A percentile compares a stretch with the other conserved stretches of the same genome.
Evolutionary conservation across 2,888 invertebrate species (phyloP).

Genomic region (Pecten maximus): DNA sequence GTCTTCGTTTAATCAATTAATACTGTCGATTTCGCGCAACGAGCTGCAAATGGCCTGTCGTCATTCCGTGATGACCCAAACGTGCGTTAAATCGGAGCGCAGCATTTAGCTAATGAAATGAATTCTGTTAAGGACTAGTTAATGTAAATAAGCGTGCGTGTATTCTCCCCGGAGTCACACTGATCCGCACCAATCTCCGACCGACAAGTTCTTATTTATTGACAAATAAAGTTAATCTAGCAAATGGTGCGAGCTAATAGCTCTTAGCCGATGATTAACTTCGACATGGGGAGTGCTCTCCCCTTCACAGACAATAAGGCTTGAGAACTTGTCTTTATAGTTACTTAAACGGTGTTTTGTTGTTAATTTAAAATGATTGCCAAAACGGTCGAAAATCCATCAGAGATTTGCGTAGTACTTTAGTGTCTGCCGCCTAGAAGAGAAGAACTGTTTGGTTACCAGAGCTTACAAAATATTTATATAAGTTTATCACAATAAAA

Average conservation of each 20-base stretch:
- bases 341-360: neutral
- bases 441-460: too few species aligned
- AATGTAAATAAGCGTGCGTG: constrained; percentile 21
- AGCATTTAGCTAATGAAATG: constrained; percentile 33
- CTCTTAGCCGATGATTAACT: constrained; percentile 30
- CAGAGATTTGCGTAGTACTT: too few species aligned
- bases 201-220: constrained; percentile 30
- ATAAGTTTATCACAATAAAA: too few species aligned
- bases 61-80: constrained; percentile 13
- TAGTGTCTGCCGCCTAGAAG: too few species aligned
- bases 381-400: neutral
- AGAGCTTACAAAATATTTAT: too few species aligned
- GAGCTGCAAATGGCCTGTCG: constrained; percentile 33
- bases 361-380: neutral
- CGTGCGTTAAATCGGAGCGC: constrained; percentile 27
- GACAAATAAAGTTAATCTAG: constrained; percentile 33
- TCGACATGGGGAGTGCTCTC: neutral
- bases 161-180: constrained; percentile 19
- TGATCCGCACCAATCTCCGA: constrained; percentile 7
- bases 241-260: constrained; percentile 35
- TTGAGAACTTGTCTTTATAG: neutral
- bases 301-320: neutral
- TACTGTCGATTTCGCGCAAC: constrained; percentile 35
- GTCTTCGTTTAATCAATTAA: constrained; percentile 30
- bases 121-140: constrained; percentile 21